Percentiles rank a stretch among this genome's conserved stretches.
phyloP scores from a whole-genome alignment of 2,797 vertebrate species.

The Monodelphis domestica region DNA sequence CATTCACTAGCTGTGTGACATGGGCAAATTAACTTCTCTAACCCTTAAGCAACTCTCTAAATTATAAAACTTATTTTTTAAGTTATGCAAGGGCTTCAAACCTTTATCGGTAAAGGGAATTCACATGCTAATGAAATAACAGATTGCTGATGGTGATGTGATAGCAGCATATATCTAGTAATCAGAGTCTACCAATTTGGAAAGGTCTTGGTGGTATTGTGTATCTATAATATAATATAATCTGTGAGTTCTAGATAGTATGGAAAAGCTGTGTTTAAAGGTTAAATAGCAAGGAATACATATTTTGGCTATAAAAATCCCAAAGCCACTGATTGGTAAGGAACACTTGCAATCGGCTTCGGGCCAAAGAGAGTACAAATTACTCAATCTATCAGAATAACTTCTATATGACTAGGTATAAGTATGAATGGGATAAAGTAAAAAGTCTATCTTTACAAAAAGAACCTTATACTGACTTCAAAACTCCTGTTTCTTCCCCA shows the following conservation, averaged over 20 bases:
- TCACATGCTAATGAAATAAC: neutral
- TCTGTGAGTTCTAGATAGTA: neutral
- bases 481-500: neutral
- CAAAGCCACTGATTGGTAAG: neutral
- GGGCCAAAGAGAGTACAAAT: neutral
- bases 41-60: slow-evolving; percentile 5
- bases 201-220: neutral
- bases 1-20: neutral
- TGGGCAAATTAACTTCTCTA: neutral
- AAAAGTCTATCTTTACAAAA: neutral
- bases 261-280: neutral
- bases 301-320: neutral
- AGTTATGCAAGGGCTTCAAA: neutral
- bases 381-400: neutral
- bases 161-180: no score
- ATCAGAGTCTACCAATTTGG: neutral
- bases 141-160: neutral
- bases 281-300: neutral
- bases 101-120: neutral
- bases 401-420: neutral
- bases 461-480: neutral
- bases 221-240: neutral
- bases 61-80: neutral
- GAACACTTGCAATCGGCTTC: neutral
- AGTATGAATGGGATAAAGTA: neutral